phyloP scores from a whole-genome alignment of 2,797 vertebrate genomes.

The Gambelia wislizenii region DNA sequence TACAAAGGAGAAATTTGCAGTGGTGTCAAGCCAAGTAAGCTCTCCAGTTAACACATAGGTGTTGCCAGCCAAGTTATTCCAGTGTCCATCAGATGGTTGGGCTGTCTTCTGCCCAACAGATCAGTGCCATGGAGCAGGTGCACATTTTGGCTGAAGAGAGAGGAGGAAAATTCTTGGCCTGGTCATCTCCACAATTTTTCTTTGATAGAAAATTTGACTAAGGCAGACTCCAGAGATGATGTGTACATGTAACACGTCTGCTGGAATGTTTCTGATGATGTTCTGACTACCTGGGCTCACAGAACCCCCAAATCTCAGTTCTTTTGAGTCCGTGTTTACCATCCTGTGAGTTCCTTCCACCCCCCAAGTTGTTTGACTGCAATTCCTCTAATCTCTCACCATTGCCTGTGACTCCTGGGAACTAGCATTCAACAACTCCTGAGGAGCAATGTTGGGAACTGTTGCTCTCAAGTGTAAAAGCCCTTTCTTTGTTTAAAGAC shows the following conservation, averaged over 20 bases:
- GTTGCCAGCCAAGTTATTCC: neutral
- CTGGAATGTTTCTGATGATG: neutral
- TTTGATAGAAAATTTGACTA: neutral
- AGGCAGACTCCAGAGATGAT: neutral
- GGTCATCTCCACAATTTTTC: neutral
- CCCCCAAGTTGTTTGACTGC: too few relatives aligned
- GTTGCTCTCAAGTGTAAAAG: too few relatives aligned
- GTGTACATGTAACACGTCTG: neutral
- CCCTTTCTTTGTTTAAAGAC: too few relatives aligned
- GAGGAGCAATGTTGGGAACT: too few relatives aligned
- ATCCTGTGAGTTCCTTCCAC: neutral
- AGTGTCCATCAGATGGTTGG: neutral
- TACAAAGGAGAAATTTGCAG: neutral
- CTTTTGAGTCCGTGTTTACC: neutral
- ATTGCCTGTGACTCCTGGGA: too few relatives aligned
- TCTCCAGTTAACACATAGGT: neutral
- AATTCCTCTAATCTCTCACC: too few relatives aligned
- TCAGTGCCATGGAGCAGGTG: neutral
- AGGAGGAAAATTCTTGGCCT: neutral
- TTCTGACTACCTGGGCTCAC: neutral
- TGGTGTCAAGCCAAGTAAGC: neutral
- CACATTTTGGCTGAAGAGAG: neutral
- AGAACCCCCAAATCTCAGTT: neutral
- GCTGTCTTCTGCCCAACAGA: neutral
- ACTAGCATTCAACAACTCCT: too few relatives aligned